Evolutionary conservation across 2,888 invertebrate genomes (phyloP).

Genomic region (Drosophila mayaguana): DNA sequence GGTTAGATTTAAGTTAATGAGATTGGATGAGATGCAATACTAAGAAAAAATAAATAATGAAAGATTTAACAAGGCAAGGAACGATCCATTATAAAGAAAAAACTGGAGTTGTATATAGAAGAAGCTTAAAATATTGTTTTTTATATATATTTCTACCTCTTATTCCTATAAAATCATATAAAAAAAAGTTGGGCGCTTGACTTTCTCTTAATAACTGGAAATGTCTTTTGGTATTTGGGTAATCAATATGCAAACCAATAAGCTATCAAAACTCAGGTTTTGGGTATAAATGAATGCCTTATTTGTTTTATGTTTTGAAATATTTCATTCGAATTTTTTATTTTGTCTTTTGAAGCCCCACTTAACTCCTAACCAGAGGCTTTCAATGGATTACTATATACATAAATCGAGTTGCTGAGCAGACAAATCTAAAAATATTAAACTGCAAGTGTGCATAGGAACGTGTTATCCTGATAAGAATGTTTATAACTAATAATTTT

Average conservation of each 20-base stretch:
- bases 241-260: background rate
- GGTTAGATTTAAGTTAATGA: constrained; percentile 2
- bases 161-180: background rate
- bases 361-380: constrained; percentile 13
- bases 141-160: background rate
- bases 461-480: constrained; percentile 6
- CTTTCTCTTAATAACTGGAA: background rate
- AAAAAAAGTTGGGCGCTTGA: background rate
- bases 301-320: constrained; percentile 11
- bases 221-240: background rate
- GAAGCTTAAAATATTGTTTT: background rate
- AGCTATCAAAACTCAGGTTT: background rate
- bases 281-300: constrained; percentile 5
- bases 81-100: background rate
- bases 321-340: constrained; percentile 11
- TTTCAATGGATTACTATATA: constrained; percentile 1
- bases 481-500: constrained; percentile 12
- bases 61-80: background rate
- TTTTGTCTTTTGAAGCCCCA: constrained; percentile 15
- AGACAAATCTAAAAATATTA: constrained; percentile 8
- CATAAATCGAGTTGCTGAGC: constrained; percentile 7
- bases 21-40: background rate
- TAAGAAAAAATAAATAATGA: background rate
- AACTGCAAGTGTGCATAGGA: constrained; percentile 11
- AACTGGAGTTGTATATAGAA: background rate